phyloP scores from a whole-genome alignment of 2,113 vertebrate genomes.

The Centropus bengalensis region DNA sequence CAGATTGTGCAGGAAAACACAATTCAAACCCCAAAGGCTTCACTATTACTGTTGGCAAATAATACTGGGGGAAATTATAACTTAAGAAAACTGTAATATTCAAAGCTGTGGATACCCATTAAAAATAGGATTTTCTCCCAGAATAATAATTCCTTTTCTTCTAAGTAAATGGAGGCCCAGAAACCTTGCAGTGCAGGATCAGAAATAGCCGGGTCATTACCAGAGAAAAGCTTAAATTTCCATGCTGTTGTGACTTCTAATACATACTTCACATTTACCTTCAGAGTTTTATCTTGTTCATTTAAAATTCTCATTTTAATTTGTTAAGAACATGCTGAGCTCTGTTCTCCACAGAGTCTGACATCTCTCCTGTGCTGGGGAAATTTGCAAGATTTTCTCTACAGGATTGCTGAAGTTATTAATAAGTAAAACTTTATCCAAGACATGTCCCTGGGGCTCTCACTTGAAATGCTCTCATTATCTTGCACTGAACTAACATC shows the following conservation, averaged over 20 bases:
- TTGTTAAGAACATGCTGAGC: neutral
- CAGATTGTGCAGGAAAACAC: neutral
- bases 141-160: neutral
- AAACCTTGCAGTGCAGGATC: neutral
- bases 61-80: neutral
- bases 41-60: neutral
- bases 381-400: neutral
- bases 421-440: constrained; percentile 38
- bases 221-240: neutral
- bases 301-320: constrained; percentile 27
- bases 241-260: neutral
- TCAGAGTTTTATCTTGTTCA: neutral
- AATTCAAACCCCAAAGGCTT: neutral
- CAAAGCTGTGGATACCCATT: neutral
- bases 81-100: neutral
- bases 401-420: neutral
- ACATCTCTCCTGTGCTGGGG: neutral
- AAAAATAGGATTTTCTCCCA: neutral
- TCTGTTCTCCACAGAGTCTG: neutral
- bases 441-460: neutral
- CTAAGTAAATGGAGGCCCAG: neutral
- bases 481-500: neutral
- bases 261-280: neutral
- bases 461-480: neutral
- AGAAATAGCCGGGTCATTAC: neutral